Evolutionary conservation across 2,797 vertebrate species (phyloP), one percentile per base, ranked within the genome.

Genomic region (Acanthurus leucopareius): DNA sequence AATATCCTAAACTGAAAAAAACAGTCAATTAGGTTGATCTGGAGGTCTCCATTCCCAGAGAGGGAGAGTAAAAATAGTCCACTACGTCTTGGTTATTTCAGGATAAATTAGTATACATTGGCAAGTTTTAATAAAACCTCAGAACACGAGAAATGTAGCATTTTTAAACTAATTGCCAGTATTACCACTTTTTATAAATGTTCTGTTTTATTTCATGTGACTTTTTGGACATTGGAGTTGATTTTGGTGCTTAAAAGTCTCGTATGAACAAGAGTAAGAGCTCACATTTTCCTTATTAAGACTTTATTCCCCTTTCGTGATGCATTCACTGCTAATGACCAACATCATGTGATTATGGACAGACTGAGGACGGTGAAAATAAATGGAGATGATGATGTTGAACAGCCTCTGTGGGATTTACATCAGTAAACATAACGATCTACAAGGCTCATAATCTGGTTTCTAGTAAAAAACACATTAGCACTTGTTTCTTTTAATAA

Each of bases 141-240:
- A 85, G 79, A 84, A 86, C 70, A 80, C 7, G 49, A 81, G 64
- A 76, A 79, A 75, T 73, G 73, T 73, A 66, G 71, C 62, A 78
- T 90, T 86, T 85, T 77, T 63, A 25, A 74, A 70, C 80, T 84
- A 90, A 88, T 90, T 67, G 85, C 75, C 83, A 70, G 59, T 67
- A 77, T 84, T 75, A 79, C 38, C 5, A 13, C 70, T 88, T 91
- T 32, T 86, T 89, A 87, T 87, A 77, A 88, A 90, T 80, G 88
- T 89, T 91, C 83, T 80, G 90, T 86, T 87, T 94, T 86, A 90
- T 92, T 90, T 91, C 66, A 88, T 79, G 74, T 51, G 82, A 87
- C 81, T 87, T 89, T 78, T 87, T 89, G 88, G 83, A 91, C 79
- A 81, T 17, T 28, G 75, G 64, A 48, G 62, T 75, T 68, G 57